Evolutionary conservation across 2,888 invertebrate species (phyloP).

Genomic region (Campopleginae sp.): DNA sequence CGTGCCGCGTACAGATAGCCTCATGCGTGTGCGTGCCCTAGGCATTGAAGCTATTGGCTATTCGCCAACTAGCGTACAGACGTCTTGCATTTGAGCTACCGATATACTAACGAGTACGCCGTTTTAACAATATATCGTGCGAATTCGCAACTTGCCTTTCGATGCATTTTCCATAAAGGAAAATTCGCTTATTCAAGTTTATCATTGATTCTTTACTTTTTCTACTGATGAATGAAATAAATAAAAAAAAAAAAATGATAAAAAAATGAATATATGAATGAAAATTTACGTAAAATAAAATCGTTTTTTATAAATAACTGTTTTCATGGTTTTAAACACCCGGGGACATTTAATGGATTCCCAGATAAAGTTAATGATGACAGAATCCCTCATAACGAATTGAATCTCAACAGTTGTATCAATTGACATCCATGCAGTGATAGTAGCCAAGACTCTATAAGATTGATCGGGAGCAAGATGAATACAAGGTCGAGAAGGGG

Average conservation of each 20-base stretch:
- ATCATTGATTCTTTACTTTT: too few relatives aligned
- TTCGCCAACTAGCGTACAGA: slow-evolving; percentile 73
- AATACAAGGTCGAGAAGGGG: slow-evolving; percentile 65
- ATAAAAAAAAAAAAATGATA: too few relatives aligned
- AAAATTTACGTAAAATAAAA: slow-evolving; percentile 13
- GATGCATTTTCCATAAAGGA: too few relatives aligned
- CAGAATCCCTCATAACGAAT: background rate
- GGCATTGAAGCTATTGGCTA: slow-evolving; percentile 77
- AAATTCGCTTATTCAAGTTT: too few relatives aligned
- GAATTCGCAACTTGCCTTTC: slow-evolving; percentile 33
- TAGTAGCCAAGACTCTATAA: slow-evolving; percentile 51
- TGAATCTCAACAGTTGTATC: slow-evolving; percentile 52
- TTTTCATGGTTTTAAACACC: background rate
- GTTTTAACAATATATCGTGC: slow-evolving; percentile 42
- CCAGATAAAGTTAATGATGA: background rate
- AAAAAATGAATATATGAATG: too few relatives aligned
- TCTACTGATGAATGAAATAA: too few relatives aligned
- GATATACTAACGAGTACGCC: slow-evolving; percentile 44
- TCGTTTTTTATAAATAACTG: background rate
- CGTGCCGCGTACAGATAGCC: slow-evolving; percentile 24
- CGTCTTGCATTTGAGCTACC: slow-evolving; percentile 56
- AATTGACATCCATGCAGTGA: slow-evolving; percentile 61
- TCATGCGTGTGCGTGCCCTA: slow-evolving; percentile 62
- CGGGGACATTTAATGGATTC: slow-evolving; percentile 5
- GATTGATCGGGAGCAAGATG: slow-evolving; percentile 69